phyloP scores from a whole-genome alignment of 2,113 vertebrate species.

The Macrotus californicus region DNA sequence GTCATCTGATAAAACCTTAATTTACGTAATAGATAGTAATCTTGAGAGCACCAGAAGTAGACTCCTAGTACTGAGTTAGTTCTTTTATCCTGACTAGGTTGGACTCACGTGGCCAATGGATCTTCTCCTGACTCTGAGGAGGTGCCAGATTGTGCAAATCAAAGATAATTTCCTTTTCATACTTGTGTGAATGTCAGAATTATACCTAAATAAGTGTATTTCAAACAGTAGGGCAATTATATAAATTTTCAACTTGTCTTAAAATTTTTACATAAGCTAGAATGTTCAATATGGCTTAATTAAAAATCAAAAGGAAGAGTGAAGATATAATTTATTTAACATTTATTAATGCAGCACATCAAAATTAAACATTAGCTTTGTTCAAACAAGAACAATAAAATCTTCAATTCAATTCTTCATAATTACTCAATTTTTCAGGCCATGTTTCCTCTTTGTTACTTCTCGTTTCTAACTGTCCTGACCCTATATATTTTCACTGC shows the following conservation, averaged over 20 bases:
- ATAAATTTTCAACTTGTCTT: background rate
- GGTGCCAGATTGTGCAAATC: slow-evolving; percentile 5
- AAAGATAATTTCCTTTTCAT: slow-evolving; percentile 23
- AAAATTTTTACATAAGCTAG: slow-evolving; percentile 33
- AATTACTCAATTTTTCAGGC: slow-evolving; percentile 30
- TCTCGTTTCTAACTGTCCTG: background rate
- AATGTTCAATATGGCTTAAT: slow-evolving; percentile 35
- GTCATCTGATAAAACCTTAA: background rate
- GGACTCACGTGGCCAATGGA: background rate
- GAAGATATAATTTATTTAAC: background rate
- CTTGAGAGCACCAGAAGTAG: background rate
- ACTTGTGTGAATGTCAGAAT: slow-evolving; percentile 39
- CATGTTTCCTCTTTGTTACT: background rate
- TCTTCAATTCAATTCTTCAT: slow-evolving; percentile 27
- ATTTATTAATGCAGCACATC: background rate
- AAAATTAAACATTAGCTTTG: background rate
- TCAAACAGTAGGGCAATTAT: slow-evolving; percentile 17
- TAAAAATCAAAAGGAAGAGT: slow-evolving; percentile 1
- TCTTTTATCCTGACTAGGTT: background rate
- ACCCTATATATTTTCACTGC: background rate
- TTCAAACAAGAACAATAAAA: slow-evolving; percentile 13
- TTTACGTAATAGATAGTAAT: slow-evolving; percentile 21
- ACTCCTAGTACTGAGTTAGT: background rate
- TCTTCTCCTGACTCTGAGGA: background rate
- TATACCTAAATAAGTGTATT: slow-evolving; percentile 26